phyloP scores from a whole-genome alignment of 1,140 invertebrate genomes.

The Stegodyphus dumicola region DNA sequence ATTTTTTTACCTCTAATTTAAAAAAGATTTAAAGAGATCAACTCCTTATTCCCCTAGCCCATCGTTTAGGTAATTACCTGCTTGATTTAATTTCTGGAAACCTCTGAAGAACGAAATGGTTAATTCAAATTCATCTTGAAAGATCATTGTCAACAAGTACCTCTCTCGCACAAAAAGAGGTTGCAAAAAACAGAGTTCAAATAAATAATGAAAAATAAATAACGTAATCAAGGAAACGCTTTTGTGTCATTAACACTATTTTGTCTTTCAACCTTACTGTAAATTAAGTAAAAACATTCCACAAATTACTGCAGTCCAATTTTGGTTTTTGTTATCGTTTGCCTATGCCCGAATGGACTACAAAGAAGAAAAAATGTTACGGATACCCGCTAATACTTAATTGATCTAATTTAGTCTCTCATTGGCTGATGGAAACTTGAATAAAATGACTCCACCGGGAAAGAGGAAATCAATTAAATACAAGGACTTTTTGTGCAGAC shows the following conservation, averaged over 20 bases:
- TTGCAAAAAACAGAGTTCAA: too few species aligned
- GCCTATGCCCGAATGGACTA: background rate
- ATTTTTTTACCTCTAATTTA: too few species aligned
- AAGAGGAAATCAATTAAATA: background rate
- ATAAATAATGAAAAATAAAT: background rate
- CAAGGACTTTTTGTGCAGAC: too few species aligned
- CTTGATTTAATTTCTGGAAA: too few species aligned
- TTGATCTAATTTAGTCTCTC: conserved; percentile 24
- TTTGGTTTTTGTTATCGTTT: conserved; percentile 12
- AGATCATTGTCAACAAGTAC: too few species aligned
- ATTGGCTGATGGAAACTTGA: background rate
- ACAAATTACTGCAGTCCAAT: conserved; percentile 25
- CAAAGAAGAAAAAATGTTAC: background rate
- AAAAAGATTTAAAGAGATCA: too few species aligned
- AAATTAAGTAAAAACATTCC: conserved; percentile 35
- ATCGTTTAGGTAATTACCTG: too few species aligned
- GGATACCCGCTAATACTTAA: background rate
- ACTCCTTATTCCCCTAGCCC: too few species aligned
- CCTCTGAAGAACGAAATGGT: too few species aligned
- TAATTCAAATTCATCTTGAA: too few species aligned
- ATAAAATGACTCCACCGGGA: conserved; percentile 16
- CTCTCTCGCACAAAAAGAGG: too few species aligned
- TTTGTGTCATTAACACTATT: conserved; percentile 24
- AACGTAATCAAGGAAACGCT: conserved; percentile 5
- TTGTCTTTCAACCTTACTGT: conserved; percentile 1